A percentile compares a stretch with the other conserved stretches of the same genome.
These are phyloP conservation scores for Vanacampus margaritifer DNA, from an alignment of 2,113 vertebrate species.

Conservation along the genomic window DNA sequence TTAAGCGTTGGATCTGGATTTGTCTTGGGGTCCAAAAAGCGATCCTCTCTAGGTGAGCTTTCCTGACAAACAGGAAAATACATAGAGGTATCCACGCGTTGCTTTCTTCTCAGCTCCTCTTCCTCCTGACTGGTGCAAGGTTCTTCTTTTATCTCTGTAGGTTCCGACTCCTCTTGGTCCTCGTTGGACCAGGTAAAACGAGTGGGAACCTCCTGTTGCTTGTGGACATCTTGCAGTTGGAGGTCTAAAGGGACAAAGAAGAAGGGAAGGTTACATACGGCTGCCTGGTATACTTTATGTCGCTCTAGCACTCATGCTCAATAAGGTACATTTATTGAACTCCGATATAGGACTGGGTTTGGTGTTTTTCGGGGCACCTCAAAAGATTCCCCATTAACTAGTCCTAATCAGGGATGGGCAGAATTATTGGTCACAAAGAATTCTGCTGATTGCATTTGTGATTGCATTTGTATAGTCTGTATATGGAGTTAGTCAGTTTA, in stretches of 20 bases:
- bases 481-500: too few relatives aligned
- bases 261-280: too few relatives aligned
- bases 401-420: too few relatives aligned
- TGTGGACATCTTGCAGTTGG: background rate
- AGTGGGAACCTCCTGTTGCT: background rate
- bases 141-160: background rate
- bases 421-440: too few relatives aligned
- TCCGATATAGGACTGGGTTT: too few relatives aligned
- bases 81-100: background rate
- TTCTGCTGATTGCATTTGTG: too few relatives aligned
- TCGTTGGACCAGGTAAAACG: background rate
- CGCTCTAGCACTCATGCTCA: too few relatives aligned
- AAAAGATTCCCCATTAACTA: too few relatives aligned
- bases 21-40: background rate
- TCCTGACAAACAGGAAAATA: background rate
- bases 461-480: too few relatives aligned
- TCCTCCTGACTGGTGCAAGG: background rate
- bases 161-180: background rate
- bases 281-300: too few relatives aligned
- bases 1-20: background rate
- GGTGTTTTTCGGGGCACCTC: too few relatives aligned
- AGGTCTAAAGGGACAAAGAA: constrained; percentile 1
- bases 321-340: too few relatives aligned
- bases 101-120: background rate
- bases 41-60: background rate